Base-by-base conservation (phyloP, 2,113 vertebrate genomes). In the Tupaia chinensis region DNA sequence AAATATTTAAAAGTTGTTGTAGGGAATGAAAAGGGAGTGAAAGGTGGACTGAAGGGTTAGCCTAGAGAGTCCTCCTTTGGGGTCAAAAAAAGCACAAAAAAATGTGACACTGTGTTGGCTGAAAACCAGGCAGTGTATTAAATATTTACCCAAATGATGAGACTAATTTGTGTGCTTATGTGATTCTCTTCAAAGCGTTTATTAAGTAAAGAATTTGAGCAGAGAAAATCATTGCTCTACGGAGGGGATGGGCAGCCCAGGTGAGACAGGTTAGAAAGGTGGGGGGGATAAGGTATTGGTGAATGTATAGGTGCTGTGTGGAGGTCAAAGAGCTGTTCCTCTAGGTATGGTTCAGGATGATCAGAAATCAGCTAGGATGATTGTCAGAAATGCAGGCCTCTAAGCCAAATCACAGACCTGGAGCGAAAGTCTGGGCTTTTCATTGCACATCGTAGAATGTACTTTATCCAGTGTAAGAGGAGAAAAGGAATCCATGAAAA, bases 171-270 rank as follows among this genome's bases (percentile, higher is more conserved):
- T 92, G 63, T 83, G 80, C 25, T 63, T 44, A 7, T 29, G 23
- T 74, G 54, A 17, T 74, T 94, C 92, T 87, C 81, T 80, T 93
- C 61, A 66, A 56, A 66, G 78, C 13, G 0, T 27, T 87, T 95
- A 2, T 85, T 72, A 78, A 73, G 53, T 85, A 58, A 32, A 20
- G 20, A 61, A 84, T 69, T 44, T 2, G 14, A 79, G 82, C 44
- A 27, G 23, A 13, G 73, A 25, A 17, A 86, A 5, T 23, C 20
- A 7, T 53, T 68, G 54, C 29, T 20, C 60, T 72, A n/a, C 5
- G 72, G 85, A 25, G 54, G 53, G 66, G 63, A 22, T 70, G 25
- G 34, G 56, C 66, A 34, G 8, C 68, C 54, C 3, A 29, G 10
- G 9, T 63, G 7, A 29, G 61, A 10, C 69, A 76, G 79, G 63